Conservation (phyloP, 2,113 vertebrate genomes). For the Telmatochromis brichardi region DNA sequence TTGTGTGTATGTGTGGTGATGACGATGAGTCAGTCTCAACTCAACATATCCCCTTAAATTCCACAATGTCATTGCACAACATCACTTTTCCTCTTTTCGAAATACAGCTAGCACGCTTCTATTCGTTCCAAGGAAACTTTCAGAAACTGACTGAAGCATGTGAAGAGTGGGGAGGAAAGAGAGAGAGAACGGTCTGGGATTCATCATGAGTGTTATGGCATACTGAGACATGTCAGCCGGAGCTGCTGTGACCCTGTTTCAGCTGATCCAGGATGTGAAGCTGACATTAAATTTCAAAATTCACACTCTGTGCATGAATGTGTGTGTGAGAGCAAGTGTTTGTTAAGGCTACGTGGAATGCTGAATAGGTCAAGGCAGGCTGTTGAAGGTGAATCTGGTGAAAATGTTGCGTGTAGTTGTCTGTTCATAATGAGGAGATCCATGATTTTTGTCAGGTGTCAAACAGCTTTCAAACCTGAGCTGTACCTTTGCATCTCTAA, state of each 20-base stretch:
- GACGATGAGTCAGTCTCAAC: neutral
- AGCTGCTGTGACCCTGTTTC: neutral
- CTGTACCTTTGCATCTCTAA: neutral
- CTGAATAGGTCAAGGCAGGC: constrained; percentile 52
- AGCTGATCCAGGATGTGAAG: neutral
- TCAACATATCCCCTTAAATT: neutral
- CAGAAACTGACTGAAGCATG: neutral
- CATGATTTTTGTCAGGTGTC: neutral
- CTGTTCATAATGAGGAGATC: neutral
- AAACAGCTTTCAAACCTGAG: neutral
- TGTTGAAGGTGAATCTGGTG: neutral
- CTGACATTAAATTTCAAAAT: neutral
- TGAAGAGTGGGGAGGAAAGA: neutral
- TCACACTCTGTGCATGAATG: neutral
- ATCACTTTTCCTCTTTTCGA: neutral
- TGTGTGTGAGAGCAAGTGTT: neutral
- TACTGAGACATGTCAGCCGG: neutral
- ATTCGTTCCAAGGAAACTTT: neutral
- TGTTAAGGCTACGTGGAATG: constrained; percentile 35
- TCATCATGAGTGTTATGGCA: neutral
- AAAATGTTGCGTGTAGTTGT: neutral
- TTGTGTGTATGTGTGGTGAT: neutral
- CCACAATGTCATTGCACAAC: neutral
- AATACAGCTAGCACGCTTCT: neutral
- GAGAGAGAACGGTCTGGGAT: neutral